These are phyloP conservation scores for Galemys pyrenaicus DNA, from an alignment of 2,113 vertebrate genomes.

Conservation along the genomic window DNA sequence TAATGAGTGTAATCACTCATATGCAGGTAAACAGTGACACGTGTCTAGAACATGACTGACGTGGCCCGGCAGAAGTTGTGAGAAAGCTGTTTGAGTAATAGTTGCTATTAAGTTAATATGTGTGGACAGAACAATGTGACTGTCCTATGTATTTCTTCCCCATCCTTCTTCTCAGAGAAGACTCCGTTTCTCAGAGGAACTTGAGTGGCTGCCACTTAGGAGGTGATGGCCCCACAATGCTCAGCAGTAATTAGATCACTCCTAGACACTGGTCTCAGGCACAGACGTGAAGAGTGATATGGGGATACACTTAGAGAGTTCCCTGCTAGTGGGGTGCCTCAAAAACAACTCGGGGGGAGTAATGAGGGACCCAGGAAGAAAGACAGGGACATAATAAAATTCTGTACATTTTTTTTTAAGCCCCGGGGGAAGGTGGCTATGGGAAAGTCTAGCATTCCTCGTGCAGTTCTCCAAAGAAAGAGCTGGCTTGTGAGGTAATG, in stretches of 20 bases:
- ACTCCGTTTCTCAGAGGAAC: slow-evolving; percentile 1
- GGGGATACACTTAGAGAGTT: slow-evolving; percentile 20
- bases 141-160: neutral
- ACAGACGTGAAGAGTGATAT: neutral
- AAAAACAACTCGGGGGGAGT: neutral
- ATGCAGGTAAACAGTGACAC: neutral
- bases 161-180: neutral
- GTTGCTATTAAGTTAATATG: neutral
- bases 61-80: neutral
- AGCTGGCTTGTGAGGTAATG: neutral
- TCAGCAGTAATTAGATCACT: neutral
- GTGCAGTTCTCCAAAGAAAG: neutral
- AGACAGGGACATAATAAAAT: neutral
- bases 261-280: neutral
- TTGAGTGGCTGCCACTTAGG: neutral
- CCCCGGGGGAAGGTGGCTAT: too few species aligned
- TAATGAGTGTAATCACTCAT: neutral
- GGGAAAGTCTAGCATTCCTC: slow-evolving; percentile 42
- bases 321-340: slow-evolving; percentile 6
- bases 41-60: neutral
- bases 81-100: neutral
- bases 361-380: neutral
- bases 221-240: neutral
- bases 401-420: slow-evolving; percentile 6
- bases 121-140: neutral